A percentile compares a stretch with the other conserved stretches of the same genome.
These are phyloP conservation scores for Trichogramma evanescens DNA, from an alignment of 2,888 invertebrate genomes.

Conservation along the genomic window DNA sequence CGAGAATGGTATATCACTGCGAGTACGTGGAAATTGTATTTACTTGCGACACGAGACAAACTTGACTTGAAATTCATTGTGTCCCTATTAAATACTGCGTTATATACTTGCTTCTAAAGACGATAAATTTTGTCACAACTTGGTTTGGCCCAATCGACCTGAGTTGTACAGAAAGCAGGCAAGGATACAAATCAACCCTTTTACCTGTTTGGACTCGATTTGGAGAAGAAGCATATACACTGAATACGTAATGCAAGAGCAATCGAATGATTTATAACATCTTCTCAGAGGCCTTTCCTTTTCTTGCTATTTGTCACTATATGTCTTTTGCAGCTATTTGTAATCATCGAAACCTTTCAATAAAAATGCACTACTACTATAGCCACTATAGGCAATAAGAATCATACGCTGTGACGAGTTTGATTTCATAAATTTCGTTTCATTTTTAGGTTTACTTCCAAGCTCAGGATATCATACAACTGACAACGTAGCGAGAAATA, in stretches of 20 bases:
- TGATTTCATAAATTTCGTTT: slow-evolving; percentile 8
- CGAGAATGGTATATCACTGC: slow-evolving; percentile 7
- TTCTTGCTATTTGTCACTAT: no score
- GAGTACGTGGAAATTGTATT: slow-evolving; percentile 17
- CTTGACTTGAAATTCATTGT: slow-evolving; percentile 23
- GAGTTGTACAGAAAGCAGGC: slow-evolving; percentile 8
- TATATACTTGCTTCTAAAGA: background rate
- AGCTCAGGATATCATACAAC: slow-evolving; percentile 29
- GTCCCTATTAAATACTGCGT: slow-evolving; percentile 11
- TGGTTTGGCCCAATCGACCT: slow-evolving; percentile 12
- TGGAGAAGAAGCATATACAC: background rate
- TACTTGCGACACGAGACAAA: slow-evolving; percentile 15
- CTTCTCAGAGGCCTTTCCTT: no score
- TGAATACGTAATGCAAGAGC: slow-evolving; percentile 3
- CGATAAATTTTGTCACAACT: slow-evolving; percentile 20
- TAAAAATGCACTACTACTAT: no score
- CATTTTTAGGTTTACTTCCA: slow-evolving; percentile 33
- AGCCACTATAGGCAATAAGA: no score
- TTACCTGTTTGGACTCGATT: slow-evolving; percentile 1
- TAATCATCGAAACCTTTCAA: no score
- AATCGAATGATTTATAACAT: no score
- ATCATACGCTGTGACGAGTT: no score
- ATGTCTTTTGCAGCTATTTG: no score
- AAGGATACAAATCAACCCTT: slow-evolving; percentile 12
- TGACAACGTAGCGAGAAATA: slow-evolving; percentile 34